Evolutionary conservation across 37 sponge, comb jelly and placozoan species (phyloP).

Genomic region (Agelas oroides): DNA sequence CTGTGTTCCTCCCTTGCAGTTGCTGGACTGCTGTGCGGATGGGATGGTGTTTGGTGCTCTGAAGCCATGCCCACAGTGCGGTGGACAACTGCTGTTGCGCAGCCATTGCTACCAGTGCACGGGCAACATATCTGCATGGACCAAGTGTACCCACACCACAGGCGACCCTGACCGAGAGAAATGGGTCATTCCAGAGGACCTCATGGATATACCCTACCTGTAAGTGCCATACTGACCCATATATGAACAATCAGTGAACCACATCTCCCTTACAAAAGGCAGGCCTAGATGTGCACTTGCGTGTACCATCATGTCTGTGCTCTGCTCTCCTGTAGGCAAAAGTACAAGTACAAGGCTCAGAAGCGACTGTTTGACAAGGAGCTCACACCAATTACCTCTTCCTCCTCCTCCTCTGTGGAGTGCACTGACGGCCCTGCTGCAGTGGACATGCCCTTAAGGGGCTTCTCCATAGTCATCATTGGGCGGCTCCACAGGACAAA

Average conservation of each 20-base stretch:
- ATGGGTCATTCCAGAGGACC: slow-evolving; percentile 82
- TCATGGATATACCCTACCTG: slow-evolving; percentile 57
- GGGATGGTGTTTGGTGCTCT: slow-evolving; percentile 94
- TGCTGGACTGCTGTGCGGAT: slow-evolving; percentile 79
- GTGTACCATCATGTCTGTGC: too few species aligned
- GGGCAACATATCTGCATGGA: slow-evolving; percentile 94
- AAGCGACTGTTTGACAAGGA: slow-evolving; percentile 64
- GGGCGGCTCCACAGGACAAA: slow-evolving; percentile 69
- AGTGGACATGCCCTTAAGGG: slow-evolving; percentile 59
- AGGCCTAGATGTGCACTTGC: too few species aligned
- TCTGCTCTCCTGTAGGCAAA: slow-evolving; percentile 35
- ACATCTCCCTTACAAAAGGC: too few species aligned
- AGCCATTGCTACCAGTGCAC: slow-evolving; percentile 81
- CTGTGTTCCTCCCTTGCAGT: slow-evolving; percentile 46
- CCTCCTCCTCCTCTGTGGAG: slow-evolving; percentile 1
- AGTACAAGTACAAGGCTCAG: slow-evolving; percentile 55
- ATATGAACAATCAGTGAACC: too few species aligned
- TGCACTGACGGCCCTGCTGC: slow-evolving; percentile 32
- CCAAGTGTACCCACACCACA: slow-evolving; percentile 85
- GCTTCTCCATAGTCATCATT: slow-evolving; percentile 75
- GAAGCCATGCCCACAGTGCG: slow-evolving; percentile 71
- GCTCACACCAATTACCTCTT: slow-evolving; percentile 8
- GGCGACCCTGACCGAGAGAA: slow-evolving; percentile 57
- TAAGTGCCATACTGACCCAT: slow-evolving; percentile 10
- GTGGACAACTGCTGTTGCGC: slow-evolving; percentile 68